phyloP scores from a whole-genome alignment of 2,113 vertebrate genomes.

The Pedetes capensis region DNA sequence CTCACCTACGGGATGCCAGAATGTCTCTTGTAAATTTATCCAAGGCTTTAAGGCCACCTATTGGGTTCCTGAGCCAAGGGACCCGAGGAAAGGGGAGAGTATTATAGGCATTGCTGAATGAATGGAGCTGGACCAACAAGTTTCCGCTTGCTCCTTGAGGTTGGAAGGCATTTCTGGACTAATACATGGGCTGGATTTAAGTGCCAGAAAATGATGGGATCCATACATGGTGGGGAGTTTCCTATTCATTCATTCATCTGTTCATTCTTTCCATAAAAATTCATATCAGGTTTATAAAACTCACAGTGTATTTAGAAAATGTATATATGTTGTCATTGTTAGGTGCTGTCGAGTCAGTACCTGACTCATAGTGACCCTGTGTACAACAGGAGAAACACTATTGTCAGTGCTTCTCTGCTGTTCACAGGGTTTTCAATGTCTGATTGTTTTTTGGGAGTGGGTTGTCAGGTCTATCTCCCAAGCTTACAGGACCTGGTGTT shows the following conservation, averaged over 20 bases:
- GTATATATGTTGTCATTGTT: too few relatives aligned
- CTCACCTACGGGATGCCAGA: neutral
- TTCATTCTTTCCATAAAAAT: neutral
- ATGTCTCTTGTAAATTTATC: neutral
- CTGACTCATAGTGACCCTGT: too few relatives aligned
- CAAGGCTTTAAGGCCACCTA: conserved; percentile 20
- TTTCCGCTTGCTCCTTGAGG: neutral
- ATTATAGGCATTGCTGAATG: neutral
- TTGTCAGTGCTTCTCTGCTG: too few relatives aligned
- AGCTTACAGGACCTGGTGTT: too few relatives aligned
- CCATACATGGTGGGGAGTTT: neutral
- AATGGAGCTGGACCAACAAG: neutral
- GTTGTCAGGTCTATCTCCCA: too few relatives aligned
- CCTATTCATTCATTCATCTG: neutral
- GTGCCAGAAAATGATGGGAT: neutral
- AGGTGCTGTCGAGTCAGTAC: too few relatives aligned
- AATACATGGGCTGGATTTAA: conserved; percentile 1
- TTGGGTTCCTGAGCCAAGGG: neutral
- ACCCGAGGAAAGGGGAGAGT: too few relatives aligned
- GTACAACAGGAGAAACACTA: too few relatives aligned
- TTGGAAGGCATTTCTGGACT: conserved; percentile 12
- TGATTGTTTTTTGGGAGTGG: too few relatives aligned
- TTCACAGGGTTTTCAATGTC: too few relatives aligned
- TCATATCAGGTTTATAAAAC: neutral
- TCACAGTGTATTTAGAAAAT: neutral